These are phyloP conservation scores for Agrilus cyanescens DNA, from an alignment of 2,888 invertebrate species.

Conservation along the genomic window DNA sequence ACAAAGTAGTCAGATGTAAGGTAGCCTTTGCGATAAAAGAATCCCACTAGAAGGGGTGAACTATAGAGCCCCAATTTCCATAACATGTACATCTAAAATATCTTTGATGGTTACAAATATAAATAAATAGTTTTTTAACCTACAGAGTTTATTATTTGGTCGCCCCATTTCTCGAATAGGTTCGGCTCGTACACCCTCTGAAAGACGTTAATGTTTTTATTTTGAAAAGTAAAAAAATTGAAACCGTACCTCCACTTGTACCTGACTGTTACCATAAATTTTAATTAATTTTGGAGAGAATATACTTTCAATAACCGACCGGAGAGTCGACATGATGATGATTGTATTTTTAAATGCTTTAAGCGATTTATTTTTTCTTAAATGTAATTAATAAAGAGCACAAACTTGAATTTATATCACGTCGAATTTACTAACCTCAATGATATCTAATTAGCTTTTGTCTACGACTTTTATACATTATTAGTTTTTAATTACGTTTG, in stretches of 20 bases:
- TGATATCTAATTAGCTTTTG: too few relatives aligned
- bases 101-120: neutral
- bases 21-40: slow-evolving; percentile 56
- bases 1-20: slow-evolving; percentile 44
- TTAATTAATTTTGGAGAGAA: slow-evolving; percentile 61
- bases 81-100: slow-evolving; percentile 47
- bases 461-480: too few relatives aligned
- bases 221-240: slow-evolving; percentile 5
- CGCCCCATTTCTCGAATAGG: slow-evolving; percentile 58
- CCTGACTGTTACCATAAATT: slow-evolving; percentile 51
- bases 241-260: slow-evolving; percentile 33
- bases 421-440: too few relatives aligned
- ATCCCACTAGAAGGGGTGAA: slow-evolving; percentile 61
- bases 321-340: slow-evolving; percentile 31
- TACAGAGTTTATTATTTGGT: slow-evolving; percentile 57
- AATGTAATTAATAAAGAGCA: too few relatives aligned
- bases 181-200: slow-evolving; percentile 58
- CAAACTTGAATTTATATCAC: too few relatives aligned
- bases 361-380: too few relatives aligned
- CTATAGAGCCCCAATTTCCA: slow-evolving; percentile 61
- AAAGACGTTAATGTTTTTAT: slow-evolving; percentile 21
- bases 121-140: slow-evolving; percentile 25
- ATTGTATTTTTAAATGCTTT: too few relatives aligned
- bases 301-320: slow-evolving; percentile 49
- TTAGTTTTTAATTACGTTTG: too few relatives aligned